Conservation (phyloP, 2,113 vertebrate species). For the Okapia johnstoni region DNA sequence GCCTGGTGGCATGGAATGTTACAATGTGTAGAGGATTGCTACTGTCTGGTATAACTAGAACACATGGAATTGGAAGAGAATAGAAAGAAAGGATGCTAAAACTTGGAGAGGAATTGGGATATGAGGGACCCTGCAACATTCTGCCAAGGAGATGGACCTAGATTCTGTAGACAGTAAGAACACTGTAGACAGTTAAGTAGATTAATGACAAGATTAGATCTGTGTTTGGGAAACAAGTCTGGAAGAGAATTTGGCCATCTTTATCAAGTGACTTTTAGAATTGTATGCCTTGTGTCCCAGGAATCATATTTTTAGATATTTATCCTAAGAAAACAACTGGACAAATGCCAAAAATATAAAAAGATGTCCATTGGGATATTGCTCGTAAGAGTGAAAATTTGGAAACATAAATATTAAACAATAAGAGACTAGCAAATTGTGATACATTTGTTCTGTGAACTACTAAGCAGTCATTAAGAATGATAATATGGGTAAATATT, state of each 20-base stretch:
- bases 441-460: not conserved
- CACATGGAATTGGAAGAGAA: not conserved
- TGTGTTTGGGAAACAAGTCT: not conserved
- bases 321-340: not conserved
- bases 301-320: not conserved
- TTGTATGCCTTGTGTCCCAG: not conserved
- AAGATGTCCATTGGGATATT: not conserved
- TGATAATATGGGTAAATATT: conserved; percentile 8
- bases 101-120: not conserved
- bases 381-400: not conserved
- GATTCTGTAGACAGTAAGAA: not conserved
- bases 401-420: conserved; percentile 13
- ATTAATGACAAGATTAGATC: not conserved
- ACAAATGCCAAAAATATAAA: not conserved
- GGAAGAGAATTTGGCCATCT: not conserved
- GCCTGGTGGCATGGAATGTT: not conserved
- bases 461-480: not conserved
- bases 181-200: not conserved
- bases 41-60: not conserved
- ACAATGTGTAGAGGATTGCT: not conserved
- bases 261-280: not conserved
- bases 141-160: not conserved
- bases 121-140: not conserved
- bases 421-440: not conserved
- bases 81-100: not conserved